Base-by-base conservation (phyloP, 2,797 vertebrate species). In the Acipenser ruthenus region DNA sequence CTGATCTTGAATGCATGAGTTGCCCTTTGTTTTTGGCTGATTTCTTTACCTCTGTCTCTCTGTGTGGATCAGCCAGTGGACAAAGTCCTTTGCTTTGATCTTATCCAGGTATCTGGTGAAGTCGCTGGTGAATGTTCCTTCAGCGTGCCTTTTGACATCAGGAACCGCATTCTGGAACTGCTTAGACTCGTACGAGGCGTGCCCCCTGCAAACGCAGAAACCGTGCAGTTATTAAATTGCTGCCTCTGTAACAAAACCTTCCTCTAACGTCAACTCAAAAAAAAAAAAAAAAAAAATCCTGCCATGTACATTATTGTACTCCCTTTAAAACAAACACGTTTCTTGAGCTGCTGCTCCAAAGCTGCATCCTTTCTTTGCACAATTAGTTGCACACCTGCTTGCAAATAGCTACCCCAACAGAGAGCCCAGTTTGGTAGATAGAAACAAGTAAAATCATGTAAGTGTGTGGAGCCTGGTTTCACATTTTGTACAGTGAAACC, bases 71-170 rank as follows among this genome's bases (percentile, higher is more conserved):
- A 92, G 85, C 92, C 91, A 93, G 11, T 88, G 86, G 71, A 92
- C 88, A 50, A 92, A 92, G 75, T 91, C 80, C 76, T 89, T 91
- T 50, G 89, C 88, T 69, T 91, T 93, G 67, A 89, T 81, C 73
- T 75, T 88, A 73, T 92, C 91, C 12, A 90, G 77, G 72, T 85
- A 81, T 18, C 64, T 71, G 3, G 84, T 88, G 70, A 91, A 82
- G 74, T 92, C 89, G 0, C 79, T 91, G 50, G 77, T 82, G 79
- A 91, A 93, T 1, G 87, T 92, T 8, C 90, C 90, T 1, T 93
- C 91, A 0, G 88, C 88, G 72, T 92, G 90, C 1, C 90, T 73
- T 77, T 86, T 91, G 52, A 74, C 0, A 37, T 80, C 78, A n/a
- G 60, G 37, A 0, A 70, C 50, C n/a, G 79, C 70, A 58, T 73